Conservation (phyloP, 2,113 vertebrate species). For the Rhegmatorhina hoffmannsi region DNA sequence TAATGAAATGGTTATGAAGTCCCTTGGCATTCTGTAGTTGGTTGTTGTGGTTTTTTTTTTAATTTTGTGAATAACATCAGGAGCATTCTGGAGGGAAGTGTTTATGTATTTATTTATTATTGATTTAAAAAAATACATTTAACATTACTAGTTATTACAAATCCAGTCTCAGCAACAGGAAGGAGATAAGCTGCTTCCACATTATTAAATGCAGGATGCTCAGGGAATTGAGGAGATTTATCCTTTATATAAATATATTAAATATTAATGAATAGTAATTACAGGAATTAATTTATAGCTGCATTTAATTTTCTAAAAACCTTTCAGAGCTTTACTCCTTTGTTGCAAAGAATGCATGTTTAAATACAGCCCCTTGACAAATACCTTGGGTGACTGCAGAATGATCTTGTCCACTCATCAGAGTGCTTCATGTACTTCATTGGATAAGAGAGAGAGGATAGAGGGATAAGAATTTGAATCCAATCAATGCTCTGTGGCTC, state of each 20-base stretch:
- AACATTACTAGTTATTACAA: constrained; percentile 89
- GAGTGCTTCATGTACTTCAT: neutral
- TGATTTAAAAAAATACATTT: constrained; percentile 83
- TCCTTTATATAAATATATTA: constrained; percentile 78
- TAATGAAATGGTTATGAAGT: constrained; percentile 90
- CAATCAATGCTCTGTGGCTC: neutral
- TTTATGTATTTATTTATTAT: constrained; percentile 97
- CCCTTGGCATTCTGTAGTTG: constrained; percentile 81
- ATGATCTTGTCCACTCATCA: neutral
- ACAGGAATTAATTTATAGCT: constrained; percentile 77
- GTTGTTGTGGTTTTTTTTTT: constrained; percentile 69
- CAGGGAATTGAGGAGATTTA: constrained; percentile 71
- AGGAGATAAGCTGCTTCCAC: constrained; percentile 71
- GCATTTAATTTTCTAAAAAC: constrained; percentile 72
- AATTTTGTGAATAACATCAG: constrained; percentile 95
- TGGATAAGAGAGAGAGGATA: neutral
- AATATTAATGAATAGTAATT: constrained; percentile 79
- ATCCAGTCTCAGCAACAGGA: constrained; percentile 79
- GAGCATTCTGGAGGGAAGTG: constrained; percentile 83
- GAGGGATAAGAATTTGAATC: neutral
- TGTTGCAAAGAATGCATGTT: constrained; percentile 45
- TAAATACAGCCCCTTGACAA: constrained; percentile 47
- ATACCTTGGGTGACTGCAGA: neutral
- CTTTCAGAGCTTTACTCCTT: constrained; percentile 55
- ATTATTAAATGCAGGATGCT: constrained; percentile 76